Percentiles rank a stretch among this genome's conserved stretches.
phyloP scores from a whole-genome alignment of 2,113 vertebrate genomes.

The Pachyramphus minor region DNA sequence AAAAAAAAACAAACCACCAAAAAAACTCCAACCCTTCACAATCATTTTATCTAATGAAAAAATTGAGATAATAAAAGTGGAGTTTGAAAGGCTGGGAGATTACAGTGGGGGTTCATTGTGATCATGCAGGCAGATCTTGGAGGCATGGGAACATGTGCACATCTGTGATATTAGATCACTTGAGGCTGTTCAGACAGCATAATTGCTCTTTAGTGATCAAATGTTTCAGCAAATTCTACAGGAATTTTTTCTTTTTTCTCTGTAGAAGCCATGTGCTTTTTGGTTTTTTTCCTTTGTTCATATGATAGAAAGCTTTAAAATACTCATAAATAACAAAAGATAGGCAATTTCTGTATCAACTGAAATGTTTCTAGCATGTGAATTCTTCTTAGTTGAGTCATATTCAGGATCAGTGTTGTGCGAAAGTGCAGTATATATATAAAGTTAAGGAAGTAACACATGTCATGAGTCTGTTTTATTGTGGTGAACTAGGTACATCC shows the following conservation, averaged over 20 bases:
- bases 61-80: background rate
- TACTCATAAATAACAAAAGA: background rate
- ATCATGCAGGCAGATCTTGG: background rate
- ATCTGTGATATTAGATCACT: background rate
- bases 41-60: background rate
- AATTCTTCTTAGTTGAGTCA: background rate
- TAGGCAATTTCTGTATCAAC: background rate
- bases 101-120: background rate
- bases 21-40: background rate
- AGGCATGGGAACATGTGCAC: background rate
- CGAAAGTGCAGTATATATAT: background rate
- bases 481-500: background rate
- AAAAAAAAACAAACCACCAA: background rate
- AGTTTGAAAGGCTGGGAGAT: background rate
- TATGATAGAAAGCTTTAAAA: background rate
- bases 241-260: background rate
- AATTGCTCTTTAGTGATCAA: background rate
- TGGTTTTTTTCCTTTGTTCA: background rate
- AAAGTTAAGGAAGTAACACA: background rate
- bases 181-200: background rate
- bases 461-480: background rate
- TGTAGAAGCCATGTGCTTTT: background rate
- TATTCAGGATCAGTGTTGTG: background rate
- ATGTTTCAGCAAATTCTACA: background rate
- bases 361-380: background rate